A percentile compares a stretch with the other conserved stretches of the same genome.
Evolutionary conservation across 2,113 vertebrate species (phyloP).

Genomic region (Lasiurus borealis): DNA sequence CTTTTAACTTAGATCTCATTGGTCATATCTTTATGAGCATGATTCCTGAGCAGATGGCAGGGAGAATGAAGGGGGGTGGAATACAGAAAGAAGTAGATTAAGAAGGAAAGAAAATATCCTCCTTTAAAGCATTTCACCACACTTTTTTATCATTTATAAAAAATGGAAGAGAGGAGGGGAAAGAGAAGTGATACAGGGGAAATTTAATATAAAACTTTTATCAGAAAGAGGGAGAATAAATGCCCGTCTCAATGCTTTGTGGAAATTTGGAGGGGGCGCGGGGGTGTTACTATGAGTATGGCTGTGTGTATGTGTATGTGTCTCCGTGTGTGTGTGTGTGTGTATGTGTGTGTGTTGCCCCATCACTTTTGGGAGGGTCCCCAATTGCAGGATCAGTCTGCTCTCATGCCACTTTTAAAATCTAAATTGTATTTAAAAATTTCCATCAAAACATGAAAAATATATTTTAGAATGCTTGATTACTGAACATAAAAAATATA

Average conservation of each 20-base stretch:
- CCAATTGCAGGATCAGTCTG: slow-evolving; percentile 1
- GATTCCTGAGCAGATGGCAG: background rate
- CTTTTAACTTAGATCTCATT: slow-evolving; percentile 55
- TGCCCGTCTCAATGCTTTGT: background rate
- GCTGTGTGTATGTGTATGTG: background rate
- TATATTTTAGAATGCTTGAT: too few relatives aligned
- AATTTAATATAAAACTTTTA: slow-evolving; percentile 8
- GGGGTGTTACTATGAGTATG: background rate
- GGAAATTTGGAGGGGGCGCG: background rate
- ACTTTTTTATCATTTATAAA: background rate
- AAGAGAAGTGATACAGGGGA: background rate
- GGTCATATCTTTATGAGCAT: background rate
- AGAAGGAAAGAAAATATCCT: slow-evolving; percentile 1
- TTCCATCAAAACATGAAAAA: slow-evolving; percentile 32
- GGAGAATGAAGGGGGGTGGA: background rate
- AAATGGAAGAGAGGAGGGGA: background rate
- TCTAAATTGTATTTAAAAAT: slow-evolving; percentile 10
- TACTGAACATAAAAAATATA: too few relatives aligned
- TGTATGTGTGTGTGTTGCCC: background rate
- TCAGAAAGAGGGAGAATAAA: background rate
- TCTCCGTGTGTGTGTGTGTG: background rate
- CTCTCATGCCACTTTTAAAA: slow-evolving; percentile 3
- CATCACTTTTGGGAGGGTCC: background rate
- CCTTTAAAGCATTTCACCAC: background rate
- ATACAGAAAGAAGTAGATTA: slow-evolving; percentile 22